phyloP scores from a whole-genome alignment of 2,113 vertebrate genomes.

The Triplophysa siluroides region DNA sequence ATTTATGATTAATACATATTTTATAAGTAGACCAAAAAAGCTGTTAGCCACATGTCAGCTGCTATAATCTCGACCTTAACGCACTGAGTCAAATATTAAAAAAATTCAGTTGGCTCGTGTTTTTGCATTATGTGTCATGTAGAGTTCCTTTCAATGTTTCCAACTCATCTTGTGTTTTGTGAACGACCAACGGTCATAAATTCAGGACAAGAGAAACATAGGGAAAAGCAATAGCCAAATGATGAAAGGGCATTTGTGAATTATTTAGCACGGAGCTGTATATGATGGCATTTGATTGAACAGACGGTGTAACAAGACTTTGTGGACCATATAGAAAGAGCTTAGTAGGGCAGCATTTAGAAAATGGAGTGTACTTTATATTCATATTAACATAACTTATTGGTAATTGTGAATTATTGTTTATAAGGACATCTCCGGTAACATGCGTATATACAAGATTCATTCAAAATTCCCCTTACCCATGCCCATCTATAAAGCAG shows the following conservation, averaged over 20 bases:
- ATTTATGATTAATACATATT: background rate
- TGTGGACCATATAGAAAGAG: slow-evolving; percentile 1
- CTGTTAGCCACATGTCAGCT: background rate
- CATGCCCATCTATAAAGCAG: too few species aligned
- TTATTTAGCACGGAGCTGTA: slow-evolving; percentile 42
- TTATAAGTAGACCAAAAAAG: background rate
- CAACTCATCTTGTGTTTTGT: background rate
- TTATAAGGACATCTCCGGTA: background rate
- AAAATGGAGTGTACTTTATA: background rate
- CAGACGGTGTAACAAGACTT: slow-evolving; percentile 33
- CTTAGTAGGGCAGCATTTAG: slow-evolving; percentile 33
- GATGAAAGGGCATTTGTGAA: slow-evolving; percentile 43
- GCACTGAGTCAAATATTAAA: background rate
- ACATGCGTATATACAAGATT: background rate
- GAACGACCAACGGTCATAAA: slow-evolving; percentile 28
- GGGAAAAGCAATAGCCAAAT: slow-evolving; percentile 36
- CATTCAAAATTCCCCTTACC: too few species aligned
- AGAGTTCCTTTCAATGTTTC: background rate
- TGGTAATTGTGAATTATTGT: background rate
- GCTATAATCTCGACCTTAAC: background rate
- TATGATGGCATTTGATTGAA: slow-evolving; percentile 33
- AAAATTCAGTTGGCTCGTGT: background rate
- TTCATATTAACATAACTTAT: background rate
- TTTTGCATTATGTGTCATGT: slow-evolving; percentile 8
- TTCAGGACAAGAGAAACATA: slow-evolving; percentile 32